These are phyloP conservation scores for Spea bombifrons DNA, from an alignment of 2,113 vertebrate genomes.

Conservation along the genomic window DNA sequence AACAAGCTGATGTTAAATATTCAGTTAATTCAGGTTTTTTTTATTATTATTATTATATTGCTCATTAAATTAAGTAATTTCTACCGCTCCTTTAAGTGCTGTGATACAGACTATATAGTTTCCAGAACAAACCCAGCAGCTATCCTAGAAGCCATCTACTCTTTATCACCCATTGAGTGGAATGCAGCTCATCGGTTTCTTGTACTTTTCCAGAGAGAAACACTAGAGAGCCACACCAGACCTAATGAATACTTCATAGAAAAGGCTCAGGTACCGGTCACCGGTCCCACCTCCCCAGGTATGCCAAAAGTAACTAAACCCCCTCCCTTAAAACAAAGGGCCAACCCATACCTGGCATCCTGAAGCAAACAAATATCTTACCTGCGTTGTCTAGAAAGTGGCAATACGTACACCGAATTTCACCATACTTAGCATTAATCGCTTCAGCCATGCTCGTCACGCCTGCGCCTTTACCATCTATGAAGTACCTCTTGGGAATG, in stretches of 20 bases:
- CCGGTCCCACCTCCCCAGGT: not conserved
- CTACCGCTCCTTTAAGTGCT: too few species aligned
- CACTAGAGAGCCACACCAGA: conserved; percentile 4
- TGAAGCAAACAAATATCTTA: not conserved
- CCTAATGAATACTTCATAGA: conserved; percentile 25
- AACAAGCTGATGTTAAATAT: too few species aligned
- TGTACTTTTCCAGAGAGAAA: conserved; percentile 24
- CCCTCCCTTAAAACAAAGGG: not conserved
- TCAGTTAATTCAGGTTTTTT: too few species aligned
- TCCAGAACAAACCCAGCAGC: too few species aligned
- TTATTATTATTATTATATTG: too few species aligned
- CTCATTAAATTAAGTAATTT: too few species aligned
- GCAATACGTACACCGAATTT: not conserved
- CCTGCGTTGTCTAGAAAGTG: not conserved
- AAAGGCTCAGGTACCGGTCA: conserved; percentile 26
- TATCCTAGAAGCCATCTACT: too few species aligned
- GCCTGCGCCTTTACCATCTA: too few species aligned
- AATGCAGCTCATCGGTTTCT: conserved; percentile 11
- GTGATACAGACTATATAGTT: too few species aligned
- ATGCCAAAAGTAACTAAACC: not conserved
- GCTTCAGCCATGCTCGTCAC: not conserved
- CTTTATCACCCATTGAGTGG: not conserved
- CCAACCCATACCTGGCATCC: not conserved
- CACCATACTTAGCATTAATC: not conserved
- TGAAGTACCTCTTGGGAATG: too few species aligned